Base-by-base conservation (phyloP, 2,888 invertebrate genomes). In the Microctonus hyperodae region DNA sequence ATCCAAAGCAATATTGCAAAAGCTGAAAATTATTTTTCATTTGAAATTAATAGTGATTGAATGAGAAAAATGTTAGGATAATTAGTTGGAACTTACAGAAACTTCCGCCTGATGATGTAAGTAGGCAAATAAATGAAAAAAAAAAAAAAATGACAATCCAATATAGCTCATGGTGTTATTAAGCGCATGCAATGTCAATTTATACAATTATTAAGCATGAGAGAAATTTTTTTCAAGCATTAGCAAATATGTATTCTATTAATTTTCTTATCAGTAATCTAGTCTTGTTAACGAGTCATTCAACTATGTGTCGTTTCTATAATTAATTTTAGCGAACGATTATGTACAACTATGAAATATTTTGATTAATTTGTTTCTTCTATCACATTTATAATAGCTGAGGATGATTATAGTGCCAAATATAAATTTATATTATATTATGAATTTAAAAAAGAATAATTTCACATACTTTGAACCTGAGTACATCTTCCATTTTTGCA, bases 401-500 rank as follows among this genome's bases (percentile, higher is more conserved):
- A 48, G 48, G 9, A 16, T 60, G 20, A 22, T 25, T 20, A 10
- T 16, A 44, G 59, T 25, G 28, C 48, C 2, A 22, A 37, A 23
- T n/a, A 58, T 16, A 44, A 16, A 20, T 9, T 9, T 35, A 35
- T 35, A 35, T 1, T 35, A 35, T 35, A 16, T 33, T 56, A 20
- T 16, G 16, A 20, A 3, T 50, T n/a, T 28, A 16, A 11, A 31
- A 16, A 20, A 61, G 56, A 20, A 44, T 37, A n/a, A 7, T 55
- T 10, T 68, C 28, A 59, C 64, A 71, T 85, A 95, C 95, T 92
- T 96, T 96, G 86, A 94, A 97, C 81, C 96, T 89, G 82, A 95
- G 90, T 68, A 97, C 95, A 86, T 97, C 97, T 87, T 96, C 96
- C 93, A 97, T 95, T 85, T 94, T 93, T 70, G 96, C 97, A 58